phyloP scores from a whole-genome alignment of 2,888 invertebrate genomes.

The Heliconius aoede region DNA sequence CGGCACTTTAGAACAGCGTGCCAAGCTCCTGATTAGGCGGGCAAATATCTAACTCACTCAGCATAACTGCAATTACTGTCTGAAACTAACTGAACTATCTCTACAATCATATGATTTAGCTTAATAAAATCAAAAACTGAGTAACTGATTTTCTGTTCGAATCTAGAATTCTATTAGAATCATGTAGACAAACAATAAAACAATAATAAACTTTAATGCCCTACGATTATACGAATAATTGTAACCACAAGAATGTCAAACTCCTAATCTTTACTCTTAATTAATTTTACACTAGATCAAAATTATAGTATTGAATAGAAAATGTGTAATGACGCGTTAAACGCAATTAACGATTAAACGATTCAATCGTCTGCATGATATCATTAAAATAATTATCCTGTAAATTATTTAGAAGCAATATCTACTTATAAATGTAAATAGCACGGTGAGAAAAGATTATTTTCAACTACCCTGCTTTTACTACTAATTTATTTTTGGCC shows the following conservation, averaged over 20 bases:
- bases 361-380: constrained; percentile 38
- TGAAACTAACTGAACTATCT: constrained; percentile 32
- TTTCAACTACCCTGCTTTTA: too few species aligned
- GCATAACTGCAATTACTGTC: constrained; percentile 37
- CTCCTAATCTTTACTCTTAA: background rate
- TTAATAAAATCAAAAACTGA: background rate
- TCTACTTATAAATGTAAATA: too few species aligned
- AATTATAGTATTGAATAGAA: constrained; percentile 16
- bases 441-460: too few species aligned
- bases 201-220: background rate
- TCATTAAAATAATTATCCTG: constrained; percentile 33
- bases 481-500: too few species aligned
- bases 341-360: constrained; percentile 39
- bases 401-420: constrained; percentile 19
- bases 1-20: constrained; percentile 32
- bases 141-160: background rate
- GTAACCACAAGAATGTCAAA: background rate
- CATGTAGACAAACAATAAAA: background rate
- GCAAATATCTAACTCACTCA: constrained; percentile 41
- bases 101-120: constrained; percentile 26
- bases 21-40: constrained; percentile 32
- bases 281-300: constrained; percentile 22
- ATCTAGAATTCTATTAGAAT: background rate
- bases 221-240: background rate
- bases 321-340: constrained; percentile 38